These are phyloP conservation scores for Gastrophysa polygoni DNA, from an alignment of 2,888 invertebrate genomes.

Conservation along the genomic window DNA sequence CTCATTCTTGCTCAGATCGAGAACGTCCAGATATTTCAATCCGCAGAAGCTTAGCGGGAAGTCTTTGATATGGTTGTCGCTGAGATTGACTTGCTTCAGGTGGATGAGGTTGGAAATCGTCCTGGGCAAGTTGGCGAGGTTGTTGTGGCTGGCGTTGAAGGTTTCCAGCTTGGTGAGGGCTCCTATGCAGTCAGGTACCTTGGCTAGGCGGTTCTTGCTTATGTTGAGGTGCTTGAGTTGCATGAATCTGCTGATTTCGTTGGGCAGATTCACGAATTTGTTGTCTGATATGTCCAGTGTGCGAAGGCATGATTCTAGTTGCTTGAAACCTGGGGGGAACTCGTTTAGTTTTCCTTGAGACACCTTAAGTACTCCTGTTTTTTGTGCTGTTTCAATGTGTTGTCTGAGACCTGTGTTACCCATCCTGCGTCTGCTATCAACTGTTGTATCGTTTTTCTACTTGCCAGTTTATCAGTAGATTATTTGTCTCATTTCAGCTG, in stretches of 20 bases:
- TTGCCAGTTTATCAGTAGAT: neutral
- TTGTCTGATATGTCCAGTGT: constrained; percentile 94
- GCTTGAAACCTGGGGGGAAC: constrained; percentile 73
- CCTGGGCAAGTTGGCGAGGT: constrained; percentile 69
- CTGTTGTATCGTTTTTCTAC: neutral
- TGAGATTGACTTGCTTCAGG: constrained; percentile 77
- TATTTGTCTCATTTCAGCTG: constrained; percentile 2
- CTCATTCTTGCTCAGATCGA: constrained; percentile 89
- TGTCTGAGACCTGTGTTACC: constrained; percentile 89
- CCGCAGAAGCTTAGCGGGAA: constrained; percentile 84
- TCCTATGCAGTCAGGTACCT: constrained; percentile 70
- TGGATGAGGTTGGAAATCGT: constrained; percentile 68
- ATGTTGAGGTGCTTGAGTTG: constrained; percentile 76
- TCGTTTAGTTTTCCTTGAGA: constrained; percentile 82
- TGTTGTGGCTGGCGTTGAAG: constrained; percentile 81
- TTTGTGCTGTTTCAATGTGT: constrained; percentile 93
- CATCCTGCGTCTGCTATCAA: constrained; percentile 63
- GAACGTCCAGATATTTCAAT: constrained; percentile 80
- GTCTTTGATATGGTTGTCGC: constrained; percentile 75
- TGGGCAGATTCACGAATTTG: constrained; percentile 78
- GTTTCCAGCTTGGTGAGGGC: constrained; percentile 75
- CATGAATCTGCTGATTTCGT: constrained; percentile 77
- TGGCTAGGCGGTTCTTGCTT: constrained; percentile 82
- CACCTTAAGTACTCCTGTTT: constrained; percentile 92
- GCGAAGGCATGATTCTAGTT: constrained; percentile 73